Evolutionary conservation across 1,140 invertebrate species (phyloP), one percentile per base, ranked within the genome.

Genomic region (Oscheius sp.): DNA sequence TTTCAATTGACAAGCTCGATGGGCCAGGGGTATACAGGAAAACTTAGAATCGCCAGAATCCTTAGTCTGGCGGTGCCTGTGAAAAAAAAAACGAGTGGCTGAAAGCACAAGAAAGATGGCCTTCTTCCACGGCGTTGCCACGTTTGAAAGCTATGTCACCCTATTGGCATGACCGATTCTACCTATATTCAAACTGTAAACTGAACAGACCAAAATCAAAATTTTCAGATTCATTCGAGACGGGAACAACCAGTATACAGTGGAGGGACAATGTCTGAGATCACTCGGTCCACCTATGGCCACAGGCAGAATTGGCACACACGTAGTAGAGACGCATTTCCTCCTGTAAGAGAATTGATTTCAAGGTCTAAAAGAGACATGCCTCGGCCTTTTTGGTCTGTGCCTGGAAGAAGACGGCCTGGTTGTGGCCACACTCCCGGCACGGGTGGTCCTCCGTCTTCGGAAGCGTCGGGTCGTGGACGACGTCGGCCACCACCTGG

Each of bases 271-370:
- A 42, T 42, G n/a, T n/a, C 10, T 42, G 38, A 66, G 31, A 15
- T 90, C 88, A 98, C 88, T 98, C 96, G 71, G 95, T 98, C 95
- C 95, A 99, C 79, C 94, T 88, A 85, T 99, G 94, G 73, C 90
- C 91, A 86, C 96, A 99, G 83, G 92, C 91, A 34, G 89, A 88
- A 85, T 92, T 93, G 1, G 93, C 95, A 85, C 96, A 99, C 0
- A 99, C 96, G 85, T 99, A 99, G 86, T 99, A 99, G 26, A 99
- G 88, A 87, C 94, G 90, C 96, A 99, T 99, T 86, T 97, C 95
- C 84, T 99, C 95, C 89, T 90, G 7, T 66, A 78, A 70, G 15
- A 29, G 15, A 61, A 42, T 20, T 45, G 31, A 76, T 68, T 73
- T 78, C 20, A 28, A 34, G 23, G 36, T 42, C 3, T 78, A 26